These are phyloP conservation scores for Lysiphlebus fabarum DNA, from an alignment of 1,140 invertebrate genomes.

Conservation along the genomic window DNA sequence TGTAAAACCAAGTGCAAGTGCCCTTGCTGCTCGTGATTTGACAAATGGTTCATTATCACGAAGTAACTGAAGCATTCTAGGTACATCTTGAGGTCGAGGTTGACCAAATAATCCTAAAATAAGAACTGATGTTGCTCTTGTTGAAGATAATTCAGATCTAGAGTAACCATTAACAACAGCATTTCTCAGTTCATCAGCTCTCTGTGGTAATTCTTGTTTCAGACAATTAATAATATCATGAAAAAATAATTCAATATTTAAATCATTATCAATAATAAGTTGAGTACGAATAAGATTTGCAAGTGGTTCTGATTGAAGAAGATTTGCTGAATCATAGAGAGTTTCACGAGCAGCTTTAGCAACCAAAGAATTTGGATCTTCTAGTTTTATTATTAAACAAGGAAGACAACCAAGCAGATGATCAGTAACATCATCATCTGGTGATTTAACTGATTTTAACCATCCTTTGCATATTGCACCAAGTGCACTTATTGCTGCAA, in stretches of 20 bases:
- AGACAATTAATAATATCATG: conserved; percentile 39
- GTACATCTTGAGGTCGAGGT: conserved; percentile 44
- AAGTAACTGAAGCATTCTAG: conserved; percentile 61
- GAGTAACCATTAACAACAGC: conserved; percentile 45
- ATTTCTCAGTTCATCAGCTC: conserved; percentile 46
- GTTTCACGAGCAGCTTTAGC: conserved; percentile 39
- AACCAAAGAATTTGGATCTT: conserved; percentile 37
- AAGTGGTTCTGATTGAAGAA: conserved; percentile 36
- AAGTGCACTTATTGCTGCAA: conserved; percentile 42
- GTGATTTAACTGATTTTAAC: conserved; percentile 31
- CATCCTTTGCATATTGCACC: conserved; percentile 37
- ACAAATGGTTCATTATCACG: conserved; percentile 60
- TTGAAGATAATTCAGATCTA: conserved; percentile 40
- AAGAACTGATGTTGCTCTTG: conserved; percentile 41
- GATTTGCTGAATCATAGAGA: conserved; percentile 32
- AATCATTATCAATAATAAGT: conserved; percentile 29
- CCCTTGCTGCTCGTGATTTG: conserved; percentile 59
- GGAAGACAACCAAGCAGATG: conserved; percentile 46
- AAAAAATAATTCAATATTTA: conserved; percentile 38
- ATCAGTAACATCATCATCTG: conserved; percentile 42
- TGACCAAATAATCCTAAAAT: conserved; percentile 44
- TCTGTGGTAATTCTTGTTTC: conserved; percentile 37
- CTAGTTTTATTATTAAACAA: conserved; percentile 43
- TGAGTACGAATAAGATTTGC: conserved; percentile 30
- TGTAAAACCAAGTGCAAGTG: conserved; percentile 52